Evolutionary conservation across 2,888 invertebrate genomes (phyloP), one percentile per base, ranked within the genome.

Genomic region (Polyommatus iphigenia): DNA sequence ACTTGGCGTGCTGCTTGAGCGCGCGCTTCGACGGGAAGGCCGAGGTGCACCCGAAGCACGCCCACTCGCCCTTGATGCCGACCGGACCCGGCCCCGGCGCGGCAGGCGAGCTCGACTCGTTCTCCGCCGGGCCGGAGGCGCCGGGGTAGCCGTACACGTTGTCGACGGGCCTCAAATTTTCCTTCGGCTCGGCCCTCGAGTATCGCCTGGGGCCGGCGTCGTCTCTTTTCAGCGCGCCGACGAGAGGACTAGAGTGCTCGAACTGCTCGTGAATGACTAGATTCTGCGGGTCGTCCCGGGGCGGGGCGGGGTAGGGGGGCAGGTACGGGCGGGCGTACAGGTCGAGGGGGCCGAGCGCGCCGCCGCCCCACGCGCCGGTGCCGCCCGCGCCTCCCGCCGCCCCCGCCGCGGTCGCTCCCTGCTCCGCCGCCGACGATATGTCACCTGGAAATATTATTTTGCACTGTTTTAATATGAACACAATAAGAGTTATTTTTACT

Each of bases 221-320:
- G 29, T 75, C 75, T 75, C 18, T 75, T 85, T 91, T 91, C 76
- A 86, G 85, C 41, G 91, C 89, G 0, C 89, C 91, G 8, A 77
- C 41, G 79, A 90, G 91, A 0, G 89, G 89, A 79, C 88, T 90
- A 0, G 83, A 46, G 81, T 89, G 91, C 0, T 92, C 91, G 78
- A 87, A 92, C 82, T 92, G 90, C 82, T 89, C 85, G 50, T 92
- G 89, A 0, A 93, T 81, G 3, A 93, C 92, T 83, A 94, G 82
- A 75, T 94, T 94, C 81, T 93, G 92, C 0, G 94, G 93, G 36
- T 93, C 91, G 46, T 92, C 92, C 73, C 90, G 82, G 36, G 77
- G 79, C 4, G 81, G 71, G 29, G 84, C 85, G 1, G 84, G 81
- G 80, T 87, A 92, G 77, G 86, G 89, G 80, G 90, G 91, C 0